These are phyloP conservation scores for Mythimna albipuncta DNA, from an alignment of 2,888 invertebrate genomes.

Conservation along the genomic window DNA sequence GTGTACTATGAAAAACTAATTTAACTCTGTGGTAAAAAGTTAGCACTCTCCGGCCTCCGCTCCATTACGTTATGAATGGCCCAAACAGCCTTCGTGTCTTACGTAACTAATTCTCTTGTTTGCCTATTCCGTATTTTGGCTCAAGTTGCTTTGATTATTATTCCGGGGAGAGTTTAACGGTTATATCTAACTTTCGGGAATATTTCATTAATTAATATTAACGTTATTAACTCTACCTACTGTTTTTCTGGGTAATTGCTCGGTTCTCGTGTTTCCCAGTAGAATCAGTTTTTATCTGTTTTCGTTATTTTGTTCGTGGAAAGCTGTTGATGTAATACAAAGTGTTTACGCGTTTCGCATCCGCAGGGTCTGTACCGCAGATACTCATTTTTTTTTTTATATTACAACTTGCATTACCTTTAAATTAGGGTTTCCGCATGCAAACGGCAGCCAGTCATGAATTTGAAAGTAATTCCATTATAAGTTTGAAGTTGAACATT, in stretches of 20 bases:
- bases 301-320: conserved; percentile 28
- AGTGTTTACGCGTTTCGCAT: conserved; percentile 46
- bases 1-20: conserved; percentile 81
- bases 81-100: conserved; percentile 62
- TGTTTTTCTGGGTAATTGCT: conserved; percentile 49
- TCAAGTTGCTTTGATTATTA: conserved; percentile 59
- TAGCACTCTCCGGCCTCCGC: conserved; percentile 56
- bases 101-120: conserved; percentile 72
- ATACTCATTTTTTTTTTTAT: conserved; percentile 59
- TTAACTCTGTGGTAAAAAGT: conserved; percentile 76
- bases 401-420: conserved; percentile 67
- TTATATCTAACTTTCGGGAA: conserved; percentile 51
- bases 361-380: conserved; percentile 24
- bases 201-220: conserved; percentile 53
- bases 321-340: conserved; percentile 6
- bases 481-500: conserved; percentile 82
- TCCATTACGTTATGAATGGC: conserved; percentile 72
- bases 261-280: conserved; percentile 16
- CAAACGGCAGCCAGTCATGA: conserved; percentile 75
- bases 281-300: conserved; percentile 17
- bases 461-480: conserved; percentile 88
- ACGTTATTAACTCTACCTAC: conserved; percentile 43
- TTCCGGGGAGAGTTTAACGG: conserved; percentile 55
- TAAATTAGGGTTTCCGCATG: conserved; percentile 74
- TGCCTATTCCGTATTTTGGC: conserved; percentile 63